A percentile compares a stretch with the other conserved stretches of the same genome.
These are phyloP conservation scores for Ophion costatus DNA, from an alignment of 2,888 invertebrate genomes.

Conservation along the genomic window DNA sequence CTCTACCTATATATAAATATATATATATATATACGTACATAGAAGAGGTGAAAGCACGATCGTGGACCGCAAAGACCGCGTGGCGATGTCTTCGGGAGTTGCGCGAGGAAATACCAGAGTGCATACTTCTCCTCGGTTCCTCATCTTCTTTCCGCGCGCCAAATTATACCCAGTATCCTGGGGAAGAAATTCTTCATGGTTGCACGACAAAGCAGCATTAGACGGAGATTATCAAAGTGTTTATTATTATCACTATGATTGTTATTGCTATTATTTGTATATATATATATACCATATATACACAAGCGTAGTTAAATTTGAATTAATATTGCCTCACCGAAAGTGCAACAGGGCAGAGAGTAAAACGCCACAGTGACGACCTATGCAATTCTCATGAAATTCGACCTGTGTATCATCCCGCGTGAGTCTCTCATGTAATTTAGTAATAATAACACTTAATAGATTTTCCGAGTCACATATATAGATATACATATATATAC, in stretches of 20 bases:
- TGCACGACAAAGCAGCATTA: slow-evolving; percentile 50
- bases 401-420: neutral
- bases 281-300: too few species aligned
- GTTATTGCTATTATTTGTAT: neutral
- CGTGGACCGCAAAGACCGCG: slow-evolving; percentile 66
- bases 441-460: slow-evolving; percentile 41
- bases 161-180: slow-evolving; percentile 53
- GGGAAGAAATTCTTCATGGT: slow-evolving; percentile 43
- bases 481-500: too few species aligned
- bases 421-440: slow-evolving; percentile 13
- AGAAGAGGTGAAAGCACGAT: slow-evolving; percentile 67
- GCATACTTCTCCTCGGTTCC: slow-evolving; percentile 6
- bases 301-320: slow-evolving; percentile 12
- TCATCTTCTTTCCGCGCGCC: slow-evolving; percentile 38
- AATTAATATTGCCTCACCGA: slow-evolving; percentile 58
- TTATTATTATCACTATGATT: slow-evolving; percentile 10
- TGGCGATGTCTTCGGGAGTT: slow-evolving; percentile 24
- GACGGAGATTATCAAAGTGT: slow-evolving; percentile 26
- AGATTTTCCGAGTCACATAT: neutral
- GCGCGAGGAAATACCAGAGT: slow-evolving; percentile 19
- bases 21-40: neutral
- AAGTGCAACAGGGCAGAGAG: slow-evolving; percentile 12
- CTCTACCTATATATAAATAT: slow-evolving; percentile 4
- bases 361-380: slow-evolving; percentile 44
- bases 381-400: slow-evolving; percentile 50